phyloP scores from a whole-genome alignment of 2,797 vertebrate species.

The Brotula barbata region DNA sequence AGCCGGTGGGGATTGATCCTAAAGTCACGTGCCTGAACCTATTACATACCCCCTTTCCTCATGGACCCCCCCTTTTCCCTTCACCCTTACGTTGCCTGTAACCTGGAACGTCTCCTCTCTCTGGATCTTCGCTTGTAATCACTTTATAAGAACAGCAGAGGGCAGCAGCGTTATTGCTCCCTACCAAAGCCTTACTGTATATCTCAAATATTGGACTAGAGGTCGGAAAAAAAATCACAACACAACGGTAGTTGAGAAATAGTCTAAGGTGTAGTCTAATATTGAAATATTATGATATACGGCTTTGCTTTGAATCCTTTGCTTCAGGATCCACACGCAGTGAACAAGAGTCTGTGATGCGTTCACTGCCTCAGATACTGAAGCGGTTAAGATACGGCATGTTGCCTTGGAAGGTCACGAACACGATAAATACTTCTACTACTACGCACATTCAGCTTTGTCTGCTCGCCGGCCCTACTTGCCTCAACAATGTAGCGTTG shows the following conservation, averaged over 20 bases:
- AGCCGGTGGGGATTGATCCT: constrained; percentile 8
- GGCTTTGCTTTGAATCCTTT: constrained; percentile 29
- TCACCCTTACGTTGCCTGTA: neutral
- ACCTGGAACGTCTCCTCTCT: constrained; percentile 1
- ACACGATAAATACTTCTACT: constrained; percentile 14
- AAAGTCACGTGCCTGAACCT: constrained; percentile 54
- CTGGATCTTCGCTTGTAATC: neutral
- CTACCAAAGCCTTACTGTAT: constrained; percentile 35
- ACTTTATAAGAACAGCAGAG: constrained; percentile 32
- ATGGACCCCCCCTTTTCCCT: neutral
- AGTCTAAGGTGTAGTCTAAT: constrained; percentile 19
- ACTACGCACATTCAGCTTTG: constrained; percentile 30
- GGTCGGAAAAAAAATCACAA: neutral
- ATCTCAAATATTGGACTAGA: constrained; percentile 28
- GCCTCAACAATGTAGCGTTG: constrained; percentile 53
- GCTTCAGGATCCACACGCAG: neutral
- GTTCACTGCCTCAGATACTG: constrained; percentile 1
- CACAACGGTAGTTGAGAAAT: constrained; percentile 5
- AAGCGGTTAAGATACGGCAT: constrained; percentile 12
- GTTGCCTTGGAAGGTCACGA: constrained; percentile 28
- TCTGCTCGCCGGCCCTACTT: constrained; percentile 24
- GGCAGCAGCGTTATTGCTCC: constrained; percentile 30
- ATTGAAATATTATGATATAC: constrained; percentile 21
- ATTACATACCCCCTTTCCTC: constrained; percentile 3
- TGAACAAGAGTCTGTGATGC: neutral